Evolutionary conservation across 1,140 invertebrate genomes (phyloP), one percentile per base, ranked within the genome.

Genomic region (Harlomillsia oculata): DNA sequence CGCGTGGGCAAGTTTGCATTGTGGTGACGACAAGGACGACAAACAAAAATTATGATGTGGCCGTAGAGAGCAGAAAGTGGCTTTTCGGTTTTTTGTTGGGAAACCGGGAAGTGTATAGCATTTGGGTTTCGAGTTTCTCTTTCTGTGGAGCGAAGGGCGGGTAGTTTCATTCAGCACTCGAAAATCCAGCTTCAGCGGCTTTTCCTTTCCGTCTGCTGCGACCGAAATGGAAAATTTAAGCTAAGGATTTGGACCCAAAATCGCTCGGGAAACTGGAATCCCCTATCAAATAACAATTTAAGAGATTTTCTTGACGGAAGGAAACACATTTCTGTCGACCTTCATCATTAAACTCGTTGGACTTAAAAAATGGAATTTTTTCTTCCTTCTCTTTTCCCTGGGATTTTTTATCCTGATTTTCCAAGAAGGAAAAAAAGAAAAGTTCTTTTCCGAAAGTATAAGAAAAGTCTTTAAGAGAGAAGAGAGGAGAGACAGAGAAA

Each of bases 231-330:
- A 48, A 48, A 48, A 48, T 48, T 48, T 48, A 48, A 48, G 45
- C 45, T 48, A 48, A 39, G 49, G 49, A 52, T 52, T 37, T 52
- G 40, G n/a, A 52, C 28, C 34, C 49, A 28, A 52, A 52, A 52
- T 52, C 36, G 37, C 37, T 52, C 40, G 20, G 37, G 49, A 52
- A 52, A 48, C 45, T 48, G 28, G 28, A 32, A 48, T 40, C 36
- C 40, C 49, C 49, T 52, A 52, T 52, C 49, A 52, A 52, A 52
- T 52, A 52, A 52, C 49, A 52, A 52, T 52, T 52, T 52, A 52
- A 40, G 49, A 52, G 49, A 52, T 52, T 52, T 52, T 40, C 25
- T 32, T 37, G 37, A 40, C 34, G 34, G 49, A 28, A 52, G 49
- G 49, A 39, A 52, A 52, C 49, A 52, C 49, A 39, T 52, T 52